A percentile compares a stretch with the other conserved stretches of the same genome.
phyloP scores from a whole-genome alignment of 2,888 invertebrate species.

The Formica aserva region DNA sequence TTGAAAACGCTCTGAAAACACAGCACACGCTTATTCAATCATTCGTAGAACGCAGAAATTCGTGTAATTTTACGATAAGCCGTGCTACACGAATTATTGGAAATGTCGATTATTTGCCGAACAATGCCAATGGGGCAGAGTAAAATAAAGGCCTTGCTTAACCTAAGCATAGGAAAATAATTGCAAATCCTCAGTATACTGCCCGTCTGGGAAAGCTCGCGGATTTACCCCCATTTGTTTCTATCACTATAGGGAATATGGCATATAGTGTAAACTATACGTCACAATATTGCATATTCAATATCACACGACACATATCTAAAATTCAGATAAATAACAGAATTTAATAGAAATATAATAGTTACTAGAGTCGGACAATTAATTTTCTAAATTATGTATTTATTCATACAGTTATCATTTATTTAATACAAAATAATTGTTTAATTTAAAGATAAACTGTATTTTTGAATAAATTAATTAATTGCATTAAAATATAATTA shows the following conservation, averaged over 20 bases:
- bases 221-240: background rate
- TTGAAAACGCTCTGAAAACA: background rate
- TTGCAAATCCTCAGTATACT: background rate
- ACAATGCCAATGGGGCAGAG: background rate
- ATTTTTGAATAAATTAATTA: background rate
- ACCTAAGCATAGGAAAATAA: conserved; percentile 13
- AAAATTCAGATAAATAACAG: conserved; percentile 14
- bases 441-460: background rate
- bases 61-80: background rate
- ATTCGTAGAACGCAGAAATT: conserved; percentile 11
- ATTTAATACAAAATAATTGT: background rate
- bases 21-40: background rate
- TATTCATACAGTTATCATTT: background rate
- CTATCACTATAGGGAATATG: background rate
- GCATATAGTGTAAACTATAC: background rate
- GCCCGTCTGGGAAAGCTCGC: conserved; percentile 1
- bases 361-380: background rate
- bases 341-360: background rate
- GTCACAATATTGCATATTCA: background rate
- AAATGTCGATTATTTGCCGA: background rate
- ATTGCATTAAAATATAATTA: background rate
- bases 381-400: background rate
- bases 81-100: background rate
- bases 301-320: background rate
- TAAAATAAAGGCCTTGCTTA: conserved; percentile 7